Percentiles rank a stretch among this genome's conserved stretches.
phyloP scores from a whole-genome alignment of 2,888 invertebrate genomes.

The Ecdyonurus torrentis region DNA sequence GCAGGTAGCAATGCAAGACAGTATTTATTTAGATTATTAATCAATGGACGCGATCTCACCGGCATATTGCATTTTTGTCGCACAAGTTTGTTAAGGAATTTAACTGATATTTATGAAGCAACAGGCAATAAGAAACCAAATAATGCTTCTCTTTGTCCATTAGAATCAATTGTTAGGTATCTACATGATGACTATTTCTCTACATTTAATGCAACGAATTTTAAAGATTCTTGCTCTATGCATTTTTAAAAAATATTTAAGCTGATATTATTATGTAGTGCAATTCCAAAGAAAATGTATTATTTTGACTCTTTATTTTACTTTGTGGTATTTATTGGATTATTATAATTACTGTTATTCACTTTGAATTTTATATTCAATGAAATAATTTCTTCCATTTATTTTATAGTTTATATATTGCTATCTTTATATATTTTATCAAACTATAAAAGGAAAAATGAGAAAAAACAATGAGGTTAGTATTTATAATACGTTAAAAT shows the following conservation, averaged over 20 bases:
- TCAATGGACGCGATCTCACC: conserved; percentile 74
- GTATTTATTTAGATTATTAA: conserved; percentile 2
- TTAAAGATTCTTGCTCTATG: conserved; percentile 57
- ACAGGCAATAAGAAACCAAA: neutral
- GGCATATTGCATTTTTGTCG: conserved; percentile 60
- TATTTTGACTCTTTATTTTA: neutral
- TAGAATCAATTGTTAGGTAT: conserved; percentile 74
- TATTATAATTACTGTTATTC: neutral
- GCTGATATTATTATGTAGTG: too few species aligned
- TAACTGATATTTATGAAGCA: neutral
- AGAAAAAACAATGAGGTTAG: too few species aligned
- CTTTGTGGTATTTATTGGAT: too few species aligned
- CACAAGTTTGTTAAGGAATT: neutral
- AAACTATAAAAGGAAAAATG: too few species aligned
- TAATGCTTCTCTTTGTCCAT: conserved; percentile 49
- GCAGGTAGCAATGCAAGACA: neutral
- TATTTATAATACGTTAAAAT: too few species aligned
- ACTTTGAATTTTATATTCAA: neutral
- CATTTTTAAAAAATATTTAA: conserved; percentile 9
- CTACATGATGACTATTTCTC: conserved; percentile 75
- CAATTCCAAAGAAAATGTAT: neutral
- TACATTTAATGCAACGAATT: conserved; percentile 71
- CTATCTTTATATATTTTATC: too few species aligned
- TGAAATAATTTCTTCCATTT: too few species aligned
- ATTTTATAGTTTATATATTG: too few species aligned